These are phyloP conservation scores for Cinara cedri DNA, from an alignment of 2,888 invertebrate genomes.

Conservation along the genomic window DNA sequence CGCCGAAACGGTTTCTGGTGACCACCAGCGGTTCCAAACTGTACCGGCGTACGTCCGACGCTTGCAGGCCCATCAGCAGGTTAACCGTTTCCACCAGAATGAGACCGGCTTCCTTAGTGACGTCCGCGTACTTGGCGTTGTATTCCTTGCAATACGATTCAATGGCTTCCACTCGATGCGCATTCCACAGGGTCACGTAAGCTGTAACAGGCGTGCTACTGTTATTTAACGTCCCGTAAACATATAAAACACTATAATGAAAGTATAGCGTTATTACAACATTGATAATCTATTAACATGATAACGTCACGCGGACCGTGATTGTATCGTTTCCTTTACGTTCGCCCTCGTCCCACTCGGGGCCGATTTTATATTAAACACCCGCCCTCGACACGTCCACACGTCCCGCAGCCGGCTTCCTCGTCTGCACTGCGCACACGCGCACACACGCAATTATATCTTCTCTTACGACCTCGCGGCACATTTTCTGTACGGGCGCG, in stretches of 20 bases:
- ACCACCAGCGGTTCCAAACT: slow-evolving; percentile 37
- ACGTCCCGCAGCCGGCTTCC: too few species aligned
- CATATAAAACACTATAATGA: too few species aligned
- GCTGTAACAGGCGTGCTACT: slow-evolving; percentile 18
- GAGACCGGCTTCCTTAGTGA: slow-evolving; percentile 58
- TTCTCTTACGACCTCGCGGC: too few species aligned
- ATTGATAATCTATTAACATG: neutral
- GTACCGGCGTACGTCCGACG: slow-evolving; percentile 35
- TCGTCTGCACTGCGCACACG: too few species aligned
- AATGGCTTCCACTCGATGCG: slow-evolving; percentile 58
- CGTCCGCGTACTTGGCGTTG: slow-evolving; percentile 57
- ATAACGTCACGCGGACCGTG: too few species aligned
- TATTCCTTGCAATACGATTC: slow-evolving; percentile 58
- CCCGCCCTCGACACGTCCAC: too few species aligned
- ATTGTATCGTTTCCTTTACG: too few species aligned
- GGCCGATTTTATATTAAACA: too few species aligned
- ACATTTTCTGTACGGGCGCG: too few species aligned
- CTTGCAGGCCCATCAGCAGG: slow-evolving; percentile 32
- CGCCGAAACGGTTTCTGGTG: slow-evolving; percentile 40
- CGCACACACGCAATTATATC: too few species aligned
- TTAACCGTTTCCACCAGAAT: slow-evolving; percentile 56
- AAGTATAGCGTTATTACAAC: neutral
- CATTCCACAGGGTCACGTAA: slow-evolving; percentile 59
- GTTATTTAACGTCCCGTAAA: too few species aligned
- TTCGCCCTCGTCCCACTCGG: too few species aligned